Conservation (phyloP, 2,888 invertebrate genomes). For the Drosophila meridionalis region DNA sequence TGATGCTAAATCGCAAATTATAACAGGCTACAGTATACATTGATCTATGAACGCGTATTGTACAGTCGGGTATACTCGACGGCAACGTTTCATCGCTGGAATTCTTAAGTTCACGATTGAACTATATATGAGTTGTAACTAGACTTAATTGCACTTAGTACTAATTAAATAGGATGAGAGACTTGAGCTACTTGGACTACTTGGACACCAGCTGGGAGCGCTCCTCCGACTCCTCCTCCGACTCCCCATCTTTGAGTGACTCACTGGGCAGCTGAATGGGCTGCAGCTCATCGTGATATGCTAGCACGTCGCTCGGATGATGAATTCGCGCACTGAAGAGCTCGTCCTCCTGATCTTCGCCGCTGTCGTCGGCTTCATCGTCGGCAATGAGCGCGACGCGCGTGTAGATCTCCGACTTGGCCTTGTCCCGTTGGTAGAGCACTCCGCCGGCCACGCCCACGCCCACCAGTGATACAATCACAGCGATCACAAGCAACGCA, state of each 20-base stretch:
- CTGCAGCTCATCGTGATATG: constrained; percentile 57
- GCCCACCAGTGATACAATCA: constrained; percentile 49
- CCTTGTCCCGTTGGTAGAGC: constrained; percentile 41
- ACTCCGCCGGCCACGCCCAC: constrained; percentile 43
- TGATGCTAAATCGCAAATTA: background rate
- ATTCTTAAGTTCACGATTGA: background rate
- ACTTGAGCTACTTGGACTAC: background rate
- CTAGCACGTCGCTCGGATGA: constrained; percentile 26
- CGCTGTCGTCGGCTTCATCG: constrained; percentile 49
- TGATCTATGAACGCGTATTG: background rate
- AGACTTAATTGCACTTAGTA: constrained; percentile 13
- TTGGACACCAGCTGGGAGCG: constrained; percentile 15
- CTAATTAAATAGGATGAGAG: constrained; percentile 2
- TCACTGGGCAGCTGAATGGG: constrained; percentile 12
- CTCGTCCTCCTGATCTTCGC: constrained; percentile 59
- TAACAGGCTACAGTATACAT: background rate
- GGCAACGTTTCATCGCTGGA: background rate
- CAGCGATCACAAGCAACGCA: constrained; percentile 62
- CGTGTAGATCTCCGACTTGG: constrained; percentile 65
- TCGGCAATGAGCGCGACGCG: constrained; percentile 73
- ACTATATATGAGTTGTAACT: background rate
- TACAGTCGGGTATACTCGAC: too few relatives aligned
- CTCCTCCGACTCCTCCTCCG: constrained; percentile 10
- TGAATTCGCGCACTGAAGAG: constrained; percentile 42
- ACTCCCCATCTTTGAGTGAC: background rate